Base-by-base conservation (phyloP, 2,797 vertebrate genomes). In the Poeciliopsis paucimaculata region DNA sequence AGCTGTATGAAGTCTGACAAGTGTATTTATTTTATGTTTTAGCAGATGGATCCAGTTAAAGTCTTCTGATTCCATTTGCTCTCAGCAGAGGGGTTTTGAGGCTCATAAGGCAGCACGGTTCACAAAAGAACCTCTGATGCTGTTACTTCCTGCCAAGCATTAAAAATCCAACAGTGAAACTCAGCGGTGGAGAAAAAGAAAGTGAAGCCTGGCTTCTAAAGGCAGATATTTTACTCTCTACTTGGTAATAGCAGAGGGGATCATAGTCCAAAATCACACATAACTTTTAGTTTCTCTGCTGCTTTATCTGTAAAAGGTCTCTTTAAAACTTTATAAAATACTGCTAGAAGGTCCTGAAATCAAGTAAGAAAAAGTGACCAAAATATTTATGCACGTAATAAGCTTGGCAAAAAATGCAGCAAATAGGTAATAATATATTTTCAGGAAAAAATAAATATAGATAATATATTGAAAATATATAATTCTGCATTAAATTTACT, bases 111-210 rank as follows among this genome's bases (percentile, higher is more conserved):
- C 81, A 76, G 76, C 26, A 70, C 55, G 47, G 78, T 64, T 41
- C 51, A 77, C 71, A 60, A 55, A n/a, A 82, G 62, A 53, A n/a
- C 36, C 80, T 76, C 70, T 77, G 49, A 82, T 80, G 23, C 57
- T 73, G 75, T 36, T 68, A 28, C 68, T 82, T 46, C 55, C 78
- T 41, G 47, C 64, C 73, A 45, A 73, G 55, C 75, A 41, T 39
- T 72, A 66, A 71, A 71, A 64, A 68, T 31, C 72, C 77, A 43
- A 74, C 20, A 18, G 43, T 62, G 46, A 78, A 70, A 76, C 49
- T 84, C 80, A 72, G 76, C 46, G 10, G 78, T 60, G 45, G 43
- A 64, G 51, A 62, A 31, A 53, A 76, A 62, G 66, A 78, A 74
- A 72, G 62, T 6, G n/a, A 51, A 60, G 43, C 72, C 43, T 81